Evolutionary conservation across 2,888 invertebrate species (phyloP).

Genomic region (Hirtodrosophila trivittata): DNA sequence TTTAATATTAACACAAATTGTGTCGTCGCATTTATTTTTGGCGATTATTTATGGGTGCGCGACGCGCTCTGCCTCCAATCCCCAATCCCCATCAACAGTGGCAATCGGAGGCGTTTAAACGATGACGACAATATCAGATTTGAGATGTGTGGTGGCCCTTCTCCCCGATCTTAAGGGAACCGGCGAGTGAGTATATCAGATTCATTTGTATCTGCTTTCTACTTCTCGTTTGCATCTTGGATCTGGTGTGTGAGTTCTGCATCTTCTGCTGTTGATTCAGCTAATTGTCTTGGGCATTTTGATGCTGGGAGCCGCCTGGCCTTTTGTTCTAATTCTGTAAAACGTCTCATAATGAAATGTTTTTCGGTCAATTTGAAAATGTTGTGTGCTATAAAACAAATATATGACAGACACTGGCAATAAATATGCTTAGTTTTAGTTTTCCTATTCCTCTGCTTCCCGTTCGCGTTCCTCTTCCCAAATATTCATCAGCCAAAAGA

Average conservation of each 20-base stretch:
- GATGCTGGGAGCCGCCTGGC: constrained; percentile 16
- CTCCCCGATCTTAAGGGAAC: not conserved
- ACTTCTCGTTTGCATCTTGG: constrained; percentile 12
- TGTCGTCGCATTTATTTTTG: constrained; percentile 72
- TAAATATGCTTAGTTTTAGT: constrained; percentile 65
- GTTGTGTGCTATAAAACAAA: constrained; percentile 72
- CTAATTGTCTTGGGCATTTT: constrained; percentile 72
- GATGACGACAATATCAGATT: constrained; percentile 16
- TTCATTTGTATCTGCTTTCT: constrained; percentile 18
- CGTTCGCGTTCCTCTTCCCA: constrained; percentile 4
- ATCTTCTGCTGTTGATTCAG: constrained; percentile 31
- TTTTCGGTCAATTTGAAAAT: constrained; percentile 77
- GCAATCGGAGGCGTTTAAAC: constrained; percentile 71
- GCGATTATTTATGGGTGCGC: constrained; percentile 66
- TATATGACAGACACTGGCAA: constrained; percentile 69
- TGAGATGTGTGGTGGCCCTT: not conserved
- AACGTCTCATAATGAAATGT: constrained; percentile 74
- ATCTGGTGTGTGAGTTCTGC: no score
- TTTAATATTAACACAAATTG: constrained; percentile 71
- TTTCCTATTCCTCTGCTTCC: constrained; percentile 7
- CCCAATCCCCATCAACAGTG: constrained; percentile 54
- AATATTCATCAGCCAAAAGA: constrained; percentile 22
- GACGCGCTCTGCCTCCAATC: constrained; percentile 12
- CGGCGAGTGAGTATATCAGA: not conserved
- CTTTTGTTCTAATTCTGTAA: constrained; percentile 60